Percentiles rank a stretch among this genome's conserved stretches.
Evolutionary conservation across 2,888 invertebrate genomes (phyloP).

Genomic region (Macaria liturata): DNA sequence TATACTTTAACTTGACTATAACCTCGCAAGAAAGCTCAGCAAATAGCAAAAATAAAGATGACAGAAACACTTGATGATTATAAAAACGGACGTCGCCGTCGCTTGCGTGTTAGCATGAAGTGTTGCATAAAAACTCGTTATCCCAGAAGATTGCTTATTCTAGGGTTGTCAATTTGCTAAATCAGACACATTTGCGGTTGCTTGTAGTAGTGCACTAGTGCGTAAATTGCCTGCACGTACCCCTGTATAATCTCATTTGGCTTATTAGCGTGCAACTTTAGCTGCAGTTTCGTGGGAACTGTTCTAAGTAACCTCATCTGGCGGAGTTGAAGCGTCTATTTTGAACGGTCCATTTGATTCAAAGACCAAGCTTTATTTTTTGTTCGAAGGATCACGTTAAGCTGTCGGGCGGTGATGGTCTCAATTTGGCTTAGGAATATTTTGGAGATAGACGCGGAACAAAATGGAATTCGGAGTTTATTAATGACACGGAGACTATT

Average conservation of each 20-base stretch:
- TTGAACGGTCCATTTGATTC: constrained; percentile 44
- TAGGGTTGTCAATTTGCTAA: constrained; percentile 40
- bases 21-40: too few relatives aligned
- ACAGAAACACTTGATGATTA: background rate
- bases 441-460: constrained; percentile 41
- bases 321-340: constrained; percentile 36
- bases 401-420: constrained; percentile 50
- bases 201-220: constrained; percentile 64
- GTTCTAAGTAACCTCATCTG: constrained; percentile 54
- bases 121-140: constrained; percentile 33
- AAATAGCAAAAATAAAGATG: constrained; percentile 2
- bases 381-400: constrained; percentile 44
- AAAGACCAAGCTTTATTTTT: constrained; percentile 29
- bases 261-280: constrained; percentile 63
- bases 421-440: constrained; percentile 51
- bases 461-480: constrained; percentile 45
- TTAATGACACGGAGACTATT: constrained; percentile 32
- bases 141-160: constrained; percentile 27
- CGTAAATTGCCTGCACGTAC: constrained; percentile 64
- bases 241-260: constrained; percentile 64
- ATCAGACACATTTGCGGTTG: constrained; percentile 66
- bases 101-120: constrained; percentile 16
- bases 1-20: too few relatives aligned
- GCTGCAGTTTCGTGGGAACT: constrained; percentile 67
- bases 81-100: constrained; percentile 2